Base-by-base conservation (phyloP, 1,140 invertebrate genomes). In the Solenopsis fugax region DNA sequence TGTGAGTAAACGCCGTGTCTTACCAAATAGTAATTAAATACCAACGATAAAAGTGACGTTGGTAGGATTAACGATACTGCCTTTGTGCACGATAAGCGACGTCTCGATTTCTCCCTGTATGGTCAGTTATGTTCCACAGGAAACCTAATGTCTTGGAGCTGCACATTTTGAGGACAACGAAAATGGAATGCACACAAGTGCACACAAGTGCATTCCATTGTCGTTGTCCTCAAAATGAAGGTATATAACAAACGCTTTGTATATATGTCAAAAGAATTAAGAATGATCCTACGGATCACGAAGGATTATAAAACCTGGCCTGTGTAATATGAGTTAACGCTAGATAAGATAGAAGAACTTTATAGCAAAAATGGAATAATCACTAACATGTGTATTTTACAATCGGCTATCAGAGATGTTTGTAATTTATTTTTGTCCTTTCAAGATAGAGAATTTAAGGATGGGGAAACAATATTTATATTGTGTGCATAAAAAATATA, bases 1-100 rank as follows among this genome's bases (percentile, higher is more conserved):
- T 95, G 94, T 95, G 87, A 94, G 94, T 93, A 89, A 88, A 91
- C 71, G 60, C 12, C 9, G 16, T 52, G 10, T 4, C 0, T 16
- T 24, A 13, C n/a, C 37, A 41, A 41, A 41, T 41, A 6, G 4
- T 5, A 29, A 29, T 29, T 29, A 29, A 29, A 29, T 29, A 29
- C 29, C 29, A 5, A 3, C 2, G 34, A 18, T 5, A 9, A 13
- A n/a, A n/a, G 0, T 45, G 54, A 7, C 7, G 0, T 41, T 34
- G 18, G 18, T 29, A 41, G 12, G 1, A 73, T 37, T 37, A 54
- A 16, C 1, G 13, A n/a, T 34, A 5, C 58, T 45, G 58, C 16
- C 64, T 67, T 67, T 67, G 64, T 72, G 7, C 52, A 34, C 5
- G 1, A 7, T 5, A 45, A 73, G 7, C 7, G 37, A n/a, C 7